Percentiles rank a stretch among this genome's conserved stretches.
Evolutionary conservation across 1,140 invertebrate species (phyloP).

Genomic region (Drosophila suzukii): DNA sequence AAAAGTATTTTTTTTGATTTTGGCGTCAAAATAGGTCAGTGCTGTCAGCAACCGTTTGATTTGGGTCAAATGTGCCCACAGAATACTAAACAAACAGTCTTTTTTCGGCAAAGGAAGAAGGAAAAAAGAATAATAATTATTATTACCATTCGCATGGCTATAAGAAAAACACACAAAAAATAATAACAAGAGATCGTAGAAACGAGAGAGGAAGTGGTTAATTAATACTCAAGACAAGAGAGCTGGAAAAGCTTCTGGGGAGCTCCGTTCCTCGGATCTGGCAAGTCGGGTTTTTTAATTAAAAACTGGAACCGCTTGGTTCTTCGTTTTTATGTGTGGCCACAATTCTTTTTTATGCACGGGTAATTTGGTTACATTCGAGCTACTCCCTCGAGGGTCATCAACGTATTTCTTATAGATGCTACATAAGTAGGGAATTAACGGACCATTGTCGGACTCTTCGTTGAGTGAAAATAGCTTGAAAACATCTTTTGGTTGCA

Average conservation of each 20-base stretch:
- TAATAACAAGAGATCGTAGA: conserved; percentile 30
- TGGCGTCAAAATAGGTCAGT: conserved; percentile 67
- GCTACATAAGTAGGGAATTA: conserved; percentile 6
- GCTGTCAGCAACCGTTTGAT: conserved; percentile 57
- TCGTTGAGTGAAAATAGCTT: not conserved
- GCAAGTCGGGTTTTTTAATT: conserved; percentile 59
- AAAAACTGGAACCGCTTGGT: conserved; percentile 54
- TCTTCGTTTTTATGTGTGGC: conserved; percentile 38
- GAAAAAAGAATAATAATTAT: conserved; percentile 57
- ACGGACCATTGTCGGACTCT: conserved; percentile 23
- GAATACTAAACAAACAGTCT: conserved; percentile 53
- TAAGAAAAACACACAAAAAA: conserved; percentile 29
- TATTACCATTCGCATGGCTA: conserved; percentile 65
- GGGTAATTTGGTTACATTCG: conserved; percentile 68
- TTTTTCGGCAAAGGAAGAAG: conserved; percentile 28
- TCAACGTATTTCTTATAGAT: not conserved
- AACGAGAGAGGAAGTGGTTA: conserved; percentile 70
- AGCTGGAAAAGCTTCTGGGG: conserved; percentile 59
- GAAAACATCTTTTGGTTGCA: not conserved
- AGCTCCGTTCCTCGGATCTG: conserved; percentile 22
- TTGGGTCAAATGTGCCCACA: conserved; percentile 74
- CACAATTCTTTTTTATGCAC: conserved; percentile 60
- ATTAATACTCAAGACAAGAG: conserved; percentile 62
- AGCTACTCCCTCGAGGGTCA: conserved; percentile 56
- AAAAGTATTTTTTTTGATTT: conserved; percentile 12